Percentiles rank a stretch among this genome's conserved stretches.
Evolutionary conservation across 2,113 vertebrate genomes (phyloP).

Genomic region (Cervus canadensis): DNA sequence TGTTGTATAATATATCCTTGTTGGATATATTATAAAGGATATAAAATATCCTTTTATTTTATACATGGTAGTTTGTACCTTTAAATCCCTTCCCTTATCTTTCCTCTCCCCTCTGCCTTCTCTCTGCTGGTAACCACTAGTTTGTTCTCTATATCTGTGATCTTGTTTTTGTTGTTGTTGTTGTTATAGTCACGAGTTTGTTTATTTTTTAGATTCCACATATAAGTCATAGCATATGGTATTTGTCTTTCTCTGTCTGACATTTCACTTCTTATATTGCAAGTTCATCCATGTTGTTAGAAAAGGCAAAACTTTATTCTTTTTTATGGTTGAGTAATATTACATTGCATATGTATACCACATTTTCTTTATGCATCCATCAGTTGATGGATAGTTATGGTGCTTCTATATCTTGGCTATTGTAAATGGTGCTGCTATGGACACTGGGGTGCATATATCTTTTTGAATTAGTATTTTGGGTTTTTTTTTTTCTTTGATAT

Average conservation of each 20-base stretch:
- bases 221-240: not conserved
- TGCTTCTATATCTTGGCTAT: not conserved
- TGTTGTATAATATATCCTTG: not conserved
- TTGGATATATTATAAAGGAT: too few species aligned
- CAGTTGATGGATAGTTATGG: not conserved
- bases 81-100: not conserved
- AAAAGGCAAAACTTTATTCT: not conserved
- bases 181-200: not conserved
- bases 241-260: not conserved
- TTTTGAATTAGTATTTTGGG: not conserved
- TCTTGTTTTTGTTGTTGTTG: not conserved
- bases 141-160: not conserved
- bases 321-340: not conserved
- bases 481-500: fast-evolving
- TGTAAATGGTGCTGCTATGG: not conserved
- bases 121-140: not conserved
- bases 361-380: not conserved
- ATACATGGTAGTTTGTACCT: not conserved
- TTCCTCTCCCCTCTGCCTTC: not conserved
- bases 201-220: not conserved
- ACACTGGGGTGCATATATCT: not conserved
- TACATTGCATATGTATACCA: not conserved
- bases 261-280: not conserved
- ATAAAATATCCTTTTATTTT: not conserved
- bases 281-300: not conserved